Evolutionary conservation across 2,888 invertebrate genomes (phyloP).

Genomic region (Lasiommata megera): DNA sequence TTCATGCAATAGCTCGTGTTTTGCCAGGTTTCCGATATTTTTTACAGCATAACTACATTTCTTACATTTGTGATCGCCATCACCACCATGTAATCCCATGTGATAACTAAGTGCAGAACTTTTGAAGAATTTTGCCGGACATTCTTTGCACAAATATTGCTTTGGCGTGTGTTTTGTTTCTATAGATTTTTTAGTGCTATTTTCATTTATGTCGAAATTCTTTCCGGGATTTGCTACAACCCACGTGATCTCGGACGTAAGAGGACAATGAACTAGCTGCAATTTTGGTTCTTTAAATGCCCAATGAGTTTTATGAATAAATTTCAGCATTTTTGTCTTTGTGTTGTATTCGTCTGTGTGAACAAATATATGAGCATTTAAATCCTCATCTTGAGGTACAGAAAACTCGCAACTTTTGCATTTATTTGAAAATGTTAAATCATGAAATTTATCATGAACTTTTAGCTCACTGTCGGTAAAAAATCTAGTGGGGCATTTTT

Average conservation of each 20-base stretch:
- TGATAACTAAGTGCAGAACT: constrained; percentile 86
- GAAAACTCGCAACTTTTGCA: constrained; percentile 91
- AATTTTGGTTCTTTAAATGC: constrained; percentile 84
- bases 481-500: constrained; percentile 92
- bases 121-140: constrained; percentile 88
- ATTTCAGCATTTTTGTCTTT: constrained; percentile 85
- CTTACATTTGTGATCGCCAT: constrained; percentile 84
- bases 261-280: constrained; percentile 58
- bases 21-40: constrained; percentile 84
- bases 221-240: constrained; percentile 57
- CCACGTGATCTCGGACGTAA: constrained; percentile 66
- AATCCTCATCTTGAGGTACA: constrained; percentile 85
- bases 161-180: constrained; percentile 59
- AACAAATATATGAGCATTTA: constrained; percentile 85
- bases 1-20: constrained; percentile 83
- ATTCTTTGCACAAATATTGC: constrained; percentile 82
- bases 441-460: constrained; percentile 87
- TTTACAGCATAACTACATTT: constrained; percentile 87
- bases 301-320: constrained; percentile 83
- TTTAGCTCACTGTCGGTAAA: constrained; percentile 87
- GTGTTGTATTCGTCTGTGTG: constrained; percentile 91
- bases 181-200: constrained; percentile 44
- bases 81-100: constrained; percentile 83
- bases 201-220: constrained; percentile 47
- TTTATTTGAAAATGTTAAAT: constrained; percentile 82